Percentiles rank a stretch among this genome's conserved stretches.
These are phyloP conservation scores for Podarcis muralis DNA, from an alignment of 2,113 vertebrate species.

Conservation along the genomic window DNA sequence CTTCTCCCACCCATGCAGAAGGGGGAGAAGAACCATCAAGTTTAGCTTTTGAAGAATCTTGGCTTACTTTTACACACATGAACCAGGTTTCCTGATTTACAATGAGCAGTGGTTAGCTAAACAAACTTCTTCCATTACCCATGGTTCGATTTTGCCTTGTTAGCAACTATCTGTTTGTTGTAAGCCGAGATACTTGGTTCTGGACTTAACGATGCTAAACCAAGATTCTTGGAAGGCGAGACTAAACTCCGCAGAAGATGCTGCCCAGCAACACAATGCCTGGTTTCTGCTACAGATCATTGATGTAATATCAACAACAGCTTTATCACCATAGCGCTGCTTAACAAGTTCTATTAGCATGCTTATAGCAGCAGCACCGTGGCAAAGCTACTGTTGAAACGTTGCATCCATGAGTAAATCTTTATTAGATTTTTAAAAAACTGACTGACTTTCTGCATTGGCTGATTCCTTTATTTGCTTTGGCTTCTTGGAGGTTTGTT, in stretches of 20 bases:
- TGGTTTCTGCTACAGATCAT: background rate
- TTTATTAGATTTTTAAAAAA: background rate
- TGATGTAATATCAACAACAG: background rate
- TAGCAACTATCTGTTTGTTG: background rate
- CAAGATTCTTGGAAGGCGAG: no score
- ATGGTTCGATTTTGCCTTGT: background rate
- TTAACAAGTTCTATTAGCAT: background rate
- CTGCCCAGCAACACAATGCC: no score
- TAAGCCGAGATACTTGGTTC: background rate
- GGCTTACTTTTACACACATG: background rate
- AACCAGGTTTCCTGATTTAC: background rate
- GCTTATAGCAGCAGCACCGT: background rate
- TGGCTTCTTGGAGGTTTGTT: background rate
- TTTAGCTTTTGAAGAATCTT: background rate
- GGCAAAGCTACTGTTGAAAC: background rate
- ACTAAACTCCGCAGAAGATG: no score
- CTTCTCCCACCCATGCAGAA: background rate
- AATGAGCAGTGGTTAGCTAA: background rate
- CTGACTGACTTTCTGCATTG: background rate
- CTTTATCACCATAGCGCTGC: background rate
- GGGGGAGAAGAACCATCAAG: no score
- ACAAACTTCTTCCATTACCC: background rate
- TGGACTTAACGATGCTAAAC: background rate
- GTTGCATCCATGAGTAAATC: background rate
- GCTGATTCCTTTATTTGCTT: background rate